phyloP scores from a whole-genome alignment of 1,140 invertebrate species.

The Glomeris maerens region DNA sequence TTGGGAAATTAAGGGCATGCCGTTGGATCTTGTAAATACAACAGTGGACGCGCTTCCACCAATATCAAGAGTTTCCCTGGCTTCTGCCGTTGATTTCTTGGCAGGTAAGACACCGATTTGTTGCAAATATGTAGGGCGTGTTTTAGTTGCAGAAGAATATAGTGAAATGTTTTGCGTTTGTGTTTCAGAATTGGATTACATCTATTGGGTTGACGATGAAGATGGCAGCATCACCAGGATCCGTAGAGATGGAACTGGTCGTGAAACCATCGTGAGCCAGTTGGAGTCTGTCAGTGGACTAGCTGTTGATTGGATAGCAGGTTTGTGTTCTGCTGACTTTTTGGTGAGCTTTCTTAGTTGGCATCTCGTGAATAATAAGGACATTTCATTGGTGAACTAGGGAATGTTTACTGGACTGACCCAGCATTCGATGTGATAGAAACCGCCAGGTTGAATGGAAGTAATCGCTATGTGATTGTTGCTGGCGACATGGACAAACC shows the following conservation, averaged over 20 bases:
- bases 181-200: slow-evolving; percentile 40
- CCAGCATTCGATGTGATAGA: slow-evolving; percentile 42
- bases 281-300: slow-evolving; percentile 41
- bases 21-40: slow-evolving; percentile 34
- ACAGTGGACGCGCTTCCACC: slow-evolving; percentile 47
- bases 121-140: no score
- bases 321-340: slow-evolving; percentile 23
- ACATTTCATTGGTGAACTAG: slow-evolving; percentile 13
- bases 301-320: slow-evolving; percentile 49
- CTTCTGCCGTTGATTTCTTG: slow-evolving; percentile 58
- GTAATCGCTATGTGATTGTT: slow-evolving; percentile 35
- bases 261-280: slow-evolving; percentile 41
- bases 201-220: slow-evolving; percentile 70
- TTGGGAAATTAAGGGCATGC: slow-evolving; percentile 56
- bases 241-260: slow-evolving; percentile 55
- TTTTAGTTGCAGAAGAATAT: no score
- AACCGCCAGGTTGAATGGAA: slow-evolving; percentile 36
- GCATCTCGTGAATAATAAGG: no score
- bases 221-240: slow-evolving; percentile 56
- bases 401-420: slow-evolving; percentile 48
- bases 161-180: slow-evolving; percentile 4
- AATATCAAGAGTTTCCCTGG: slow-evolving; percentile 57
- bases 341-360: not conserved
- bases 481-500: slow-evolving; percentile 34
- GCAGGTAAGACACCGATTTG: slow-evolving; percentile 35